A percentile compares a stretch with the other conserved stretches of the same genome.
phyloP scores from a whole-genome alignment of 2,113 vertebrate species.

The Prolemur simus region DNA sequence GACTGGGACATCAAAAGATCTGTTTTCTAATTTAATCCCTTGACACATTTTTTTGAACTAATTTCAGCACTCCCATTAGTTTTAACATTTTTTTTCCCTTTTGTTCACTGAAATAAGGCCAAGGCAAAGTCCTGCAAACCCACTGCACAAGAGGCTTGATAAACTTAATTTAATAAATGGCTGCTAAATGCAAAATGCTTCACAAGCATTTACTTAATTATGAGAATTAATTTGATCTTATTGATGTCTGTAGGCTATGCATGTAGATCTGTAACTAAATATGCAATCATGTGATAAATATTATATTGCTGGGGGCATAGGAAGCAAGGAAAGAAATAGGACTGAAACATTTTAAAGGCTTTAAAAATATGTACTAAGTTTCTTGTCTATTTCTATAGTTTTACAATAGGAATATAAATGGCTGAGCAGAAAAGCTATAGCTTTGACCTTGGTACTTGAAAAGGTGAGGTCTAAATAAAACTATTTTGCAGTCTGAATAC shows the following conservation, averaged over 20 bases:
- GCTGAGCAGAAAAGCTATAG: neutral
- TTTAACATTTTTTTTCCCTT: constrained; percentile 29
- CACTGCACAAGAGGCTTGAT: neutral
- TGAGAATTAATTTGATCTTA: constrained; percentile 50
- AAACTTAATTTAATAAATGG: constrained; percentile 63
- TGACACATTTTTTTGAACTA: constrained; percentile 52
- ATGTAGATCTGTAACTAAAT: constrained; percentile 30
- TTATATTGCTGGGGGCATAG: neutral
- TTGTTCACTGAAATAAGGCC: constrained; percentile 9
- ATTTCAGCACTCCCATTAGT: constrained; percentile 48
- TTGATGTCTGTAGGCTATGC: constrained; percentile 25
- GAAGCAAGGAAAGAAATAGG: neutral
- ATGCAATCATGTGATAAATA: neutral
- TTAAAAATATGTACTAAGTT: neutral
- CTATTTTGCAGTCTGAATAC: constrained; percentile 64
- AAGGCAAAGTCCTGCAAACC: neutral
- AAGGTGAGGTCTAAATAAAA: constrained; percentile 68
- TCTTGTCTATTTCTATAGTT: constrained; percentile 17
- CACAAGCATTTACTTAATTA: constrained; percentile 59
- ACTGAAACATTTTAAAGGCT: constrained; percentile 3
- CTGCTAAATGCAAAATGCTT: constrained; percentile 36
- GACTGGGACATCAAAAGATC: constrained; percentile 29
- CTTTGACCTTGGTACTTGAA: constrained; percentile 55
- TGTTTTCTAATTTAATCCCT: constrained; percentile 39
- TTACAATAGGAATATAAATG: constrained; percentile 31